phyloP scores from a whole-genome alignment of 1,140 invertebrate species.

The Choristoneura fumiferana region DNA sequence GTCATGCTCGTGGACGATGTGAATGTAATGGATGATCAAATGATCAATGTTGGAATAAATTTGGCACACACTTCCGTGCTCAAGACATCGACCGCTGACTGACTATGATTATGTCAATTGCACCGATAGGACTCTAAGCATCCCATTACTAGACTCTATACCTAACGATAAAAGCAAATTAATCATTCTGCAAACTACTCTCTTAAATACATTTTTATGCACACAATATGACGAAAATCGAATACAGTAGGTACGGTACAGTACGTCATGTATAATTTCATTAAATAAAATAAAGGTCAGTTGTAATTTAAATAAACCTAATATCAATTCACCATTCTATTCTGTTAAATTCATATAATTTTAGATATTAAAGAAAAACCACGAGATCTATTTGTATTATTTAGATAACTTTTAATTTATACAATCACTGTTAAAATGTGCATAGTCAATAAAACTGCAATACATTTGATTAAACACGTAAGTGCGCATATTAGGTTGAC shows the following conservation, averaged over 20 bases:
- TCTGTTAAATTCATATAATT: no score
- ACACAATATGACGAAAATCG: constrained; percentile 6
- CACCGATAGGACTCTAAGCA: background rate
- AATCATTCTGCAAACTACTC: constrained; percentile 11
- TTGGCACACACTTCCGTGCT: constrained; percentile 18
- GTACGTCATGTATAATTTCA: constrained; percentile 7
- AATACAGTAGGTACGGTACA: background rate
- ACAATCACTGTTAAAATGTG: no score
- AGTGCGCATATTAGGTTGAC: no score
- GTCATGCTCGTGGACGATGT: constrained; percentile 1
- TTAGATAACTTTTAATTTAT: no score
- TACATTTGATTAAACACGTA: no score
- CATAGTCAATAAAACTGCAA: no score
- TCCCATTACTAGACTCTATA: constrained; percentile 1
- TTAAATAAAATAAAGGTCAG: constrained; percentile 8
- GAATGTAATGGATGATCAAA: constrained; percentile 5
- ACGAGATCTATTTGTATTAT: no score
- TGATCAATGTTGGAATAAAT: background rate
- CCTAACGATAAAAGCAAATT: constrained; percentile 1
- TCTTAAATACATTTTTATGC: constrained; percentile 13
- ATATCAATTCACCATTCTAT: no score
- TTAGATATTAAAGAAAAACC: no score
- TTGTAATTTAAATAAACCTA: constrained; percentile 12
- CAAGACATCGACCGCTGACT: background rate
- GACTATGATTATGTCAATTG: background rate